Evolutionary conservation across 2,888 invertebrate species (phyloP), one percentile per base, ranked within the genome.

Genomic region (Xanthia icteritia): DNA sequence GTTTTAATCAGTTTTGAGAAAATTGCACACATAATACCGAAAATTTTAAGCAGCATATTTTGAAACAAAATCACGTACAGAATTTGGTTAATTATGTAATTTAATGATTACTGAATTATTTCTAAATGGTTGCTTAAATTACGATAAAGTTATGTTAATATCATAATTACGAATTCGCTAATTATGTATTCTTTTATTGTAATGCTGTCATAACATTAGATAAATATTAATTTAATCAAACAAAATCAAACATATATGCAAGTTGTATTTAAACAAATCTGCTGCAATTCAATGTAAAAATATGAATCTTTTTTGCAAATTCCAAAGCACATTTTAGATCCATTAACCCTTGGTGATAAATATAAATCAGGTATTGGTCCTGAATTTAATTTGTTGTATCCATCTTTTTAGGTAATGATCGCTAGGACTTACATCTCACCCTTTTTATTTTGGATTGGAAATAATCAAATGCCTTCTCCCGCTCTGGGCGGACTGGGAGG

Each of bases 1-100:
- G 74, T 48, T 23, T 23, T 83, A 71, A 88, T 85, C 89, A 86
- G 5, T 83, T 86, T 86, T 85, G 11, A 54, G 69, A 83, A 88
- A 81, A 88, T 82, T 89, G 58, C 82, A 48, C 5, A 11, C 1
- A 20, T 15, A 11, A 23, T 73, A 65, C 61, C 72, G 15, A 87
- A 76, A 77, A 76, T 63, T 69, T 45, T 23, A 60, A 17, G 1
- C 45, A 17, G 1, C 45, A 76, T 1, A 48, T 77, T 54, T 58
- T 42, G 36, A 36, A 74, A 77, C 20, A 80, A 70, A 79, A 79
- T 61, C 86, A 86, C 86, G 86, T 87, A 81, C 73, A 27, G 0
- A 67, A 76, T 77, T 82, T 68, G 23, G 58, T 68, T 20, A 27
- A 45, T 69, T 77, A 72, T 54, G 63, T 51, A 77, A 82, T 71